Base-by-base conservation (phyloP, 2,113 vertebrate genomes). In the Noturus placidus region DNA sequence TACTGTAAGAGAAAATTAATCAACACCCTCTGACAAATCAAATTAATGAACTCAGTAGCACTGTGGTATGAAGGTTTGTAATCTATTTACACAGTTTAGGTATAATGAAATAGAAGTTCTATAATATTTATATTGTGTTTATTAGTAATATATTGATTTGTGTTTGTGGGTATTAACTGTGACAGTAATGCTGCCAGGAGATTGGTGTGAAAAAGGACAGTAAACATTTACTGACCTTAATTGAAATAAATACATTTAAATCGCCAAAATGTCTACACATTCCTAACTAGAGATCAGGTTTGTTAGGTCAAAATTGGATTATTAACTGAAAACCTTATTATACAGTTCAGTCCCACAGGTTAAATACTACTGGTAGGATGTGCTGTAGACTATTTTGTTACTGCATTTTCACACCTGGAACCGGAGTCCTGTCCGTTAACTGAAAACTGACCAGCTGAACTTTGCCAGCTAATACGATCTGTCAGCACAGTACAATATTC, bases 401-500 rank as follows among this genome's bases (percentile, higher is more conserved):
- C 87, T 84, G 85, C 76, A 84, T 83, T 90, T 87, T 89, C 59
- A 88, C 80, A 89, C 82, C 54, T 89, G 42, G 77, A 88, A 89
- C 70, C 42, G 83, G 50, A 88, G 76, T 70, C 72, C 77, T 70
- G 86, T 88, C 88, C 84, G 88, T 84, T 89, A 87, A 91, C 87
- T 85, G 88, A 89, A 84, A 89, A 76, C 46, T 59, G 81, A 80
- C 87, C 87, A 59, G 69, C 76, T 90, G 83, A 90, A 87, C 85
- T 86, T 88, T 88, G 90, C 86, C 74, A 89, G 84, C 67, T 82
- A 87, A 89, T 88, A 87, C 78, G 63, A 90, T 90, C 87, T 83
- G 83, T 87, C 82, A 69, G 35, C 84, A 85, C 84, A 46, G 87
- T 91, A 50, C 89, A 91, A 90, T 91, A 88, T 91, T 91, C 85